Percentiles rank a stretch among this genome's conserved stretches.
phyloP scores from a whole-genome alignment of 2,797 vertebrate species.

The Rhinophrynus dorsalis region DNA sequence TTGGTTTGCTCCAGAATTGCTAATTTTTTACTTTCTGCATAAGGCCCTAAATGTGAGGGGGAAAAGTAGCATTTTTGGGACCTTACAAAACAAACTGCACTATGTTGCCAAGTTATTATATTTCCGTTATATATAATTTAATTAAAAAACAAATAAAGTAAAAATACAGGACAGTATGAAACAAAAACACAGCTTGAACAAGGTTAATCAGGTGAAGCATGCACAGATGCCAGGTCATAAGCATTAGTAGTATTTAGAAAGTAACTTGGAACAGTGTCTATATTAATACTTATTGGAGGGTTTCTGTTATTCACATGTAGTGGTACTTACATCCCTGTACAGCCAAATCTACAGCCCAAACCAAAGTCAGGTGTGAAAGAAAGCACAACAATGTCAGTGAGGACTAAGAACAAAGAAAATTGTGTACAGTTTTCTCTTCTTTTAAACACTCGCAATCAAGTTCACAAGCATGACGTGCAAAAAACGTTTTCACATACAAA shows the following conservation, averaged over 20 bases:
- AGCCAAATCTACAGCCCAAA: constrained; percentile 99
- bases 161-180: constrained; percentile 63
- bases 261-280: constrained; percentile 67
- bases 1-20: too few species aligned
- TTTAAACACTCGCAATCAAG: constrained; percentile 82
- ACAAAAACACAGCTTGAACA: constrained; percentile 63
- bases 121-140: constrained; percentile 40
- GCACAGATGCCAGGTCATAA: constrained; percentile 68
- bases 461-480: constrained; percentile 81
- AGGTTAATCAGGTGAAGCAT: constrained; percentile 71
- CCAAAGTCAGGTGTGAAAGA: constrained; percentile 96
- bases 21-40: too few species aligned
- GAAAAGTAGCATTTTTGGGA: constrained; percentile 39
- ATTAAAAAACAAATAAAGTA: constrained; percentile 15
- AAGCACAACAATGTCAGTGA: constrained; percentile 99
- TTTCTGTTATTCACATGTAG: constrained; percentile 85
- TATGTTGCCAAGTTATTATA: constrained; percentile 55
- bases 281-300: constrained; percentile 71
- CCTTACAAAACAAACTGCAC: constrained; percentile 57
- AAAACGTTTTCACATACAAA: constrained; percentile 82
- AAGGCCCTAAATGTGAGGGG: too few species aligned
- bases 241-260: constrained; percentile 65
- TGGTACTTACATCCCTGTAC: constrained; percentile 99
- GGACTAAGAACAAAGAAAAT: constrained; percentile 88
- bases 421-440: constrained; percentile 79